Evolutionary conservation across 2,113 vertebrate genomes (phyloP).

Genomic region (Gobio gobio): DNA sequence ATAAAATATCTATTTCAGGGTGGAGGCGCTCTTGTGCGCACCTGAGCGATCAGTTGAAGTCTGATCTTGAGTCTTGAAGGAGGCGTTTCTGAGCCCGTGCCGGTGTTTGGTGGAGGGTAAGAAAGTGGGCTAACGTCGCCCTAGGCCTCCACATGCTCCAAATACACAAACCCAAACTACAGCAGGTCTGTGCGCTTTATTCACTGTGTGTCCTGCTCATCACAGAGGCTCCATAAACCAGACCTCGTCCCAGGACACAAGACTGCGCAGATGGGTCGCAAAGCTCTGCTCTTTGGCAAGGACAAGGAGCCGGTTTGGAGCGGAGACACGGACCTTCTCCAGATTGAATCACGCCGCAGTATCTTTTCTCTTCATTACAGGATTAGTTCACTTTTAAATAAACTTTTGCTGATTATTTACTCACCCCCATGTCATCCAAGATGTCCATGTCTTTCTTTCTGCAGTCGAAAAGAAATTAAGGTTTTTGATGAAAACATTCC

Average conservation of each 20-base stretch:
- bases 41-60: neutral
- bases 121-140: conserved; percentile 48
- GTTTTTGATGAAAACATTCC: too few relatives aligned
- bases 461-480: too few relatives aligned
- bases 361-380: neutral
- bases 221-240: neutral
- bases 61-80: conserved; percentile 29
- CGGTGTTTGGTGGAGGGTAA: conserved; percentile 15
- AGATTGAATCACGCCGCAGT: neutral
- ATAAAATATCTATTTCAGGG: neutral
- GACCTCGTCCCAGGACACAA: conserved; percentile 21
- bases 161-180: conserved; percentile 28
- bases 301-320: neutral
- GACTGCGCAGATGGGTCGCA: neutral
- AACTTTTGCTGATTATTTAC: too few relatives aligned
- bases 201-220: conserved; percentile 1
- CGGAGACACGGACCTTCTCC: neutral
- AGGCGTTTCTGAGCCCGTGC: neutral
- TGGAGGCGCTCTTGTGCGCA: neutral
- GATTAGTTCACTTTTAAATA: too few relatives aligned
- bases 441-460: too few relatives aligned
- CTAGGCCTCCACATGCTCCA: conserved; percentile 45
- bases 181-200: conserved; percentile 1
- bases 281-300: neutral
- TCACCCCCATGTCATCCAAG: too few relatives aligned